Evolutionary conservation across 2,888 invertebrate species (phyloP), one percentile per base, ranked within the genome.

Genomic region (Luperina nickerlii): DNA sequence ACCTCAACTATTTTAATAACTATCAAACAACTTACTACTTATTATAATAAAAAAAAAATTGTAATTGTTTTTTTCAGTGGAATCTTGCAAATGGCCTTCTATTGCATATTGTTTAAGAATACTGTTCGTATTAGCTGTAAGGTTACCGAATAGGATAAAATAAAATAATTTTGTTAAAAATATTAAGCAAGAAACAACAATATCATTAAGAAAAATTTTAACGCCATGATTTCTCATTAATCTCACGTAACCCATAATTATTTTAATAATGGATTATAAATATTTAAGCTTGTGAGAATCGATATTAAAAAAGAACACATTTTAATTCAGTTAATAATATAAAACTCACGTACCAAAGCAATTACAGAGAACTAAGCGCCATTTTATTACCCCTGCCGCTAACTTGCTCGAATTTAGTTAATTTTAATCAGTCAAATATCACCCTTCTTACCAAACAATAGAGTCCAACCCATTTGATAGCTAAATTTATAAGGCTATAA

Each of bases 301-400:
- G 76, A 82, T 82, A 69, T 45, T 62, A 75, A 70, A 77, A 74
- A 85, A 75, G 67, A 73, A 84, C 72, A 79, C 81, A 79, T 76
- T 90, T 83, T 85, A 89, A 90, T 91, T 89, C 88, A 86, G 83
- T 85, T 84, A 87, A 87, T 89, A 88, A 87, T 89, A 92, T 90
- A 90, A 90, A 91, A 90, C 87, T 88, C 90, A 90, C 91, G 90
- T 91, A 91, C 84, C 83, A 84, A 91, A 87, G 88, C 90, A 92
- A 92, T 93, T 90, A 91, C 90, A 87, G 89, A 81, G 78, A 89
- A 87, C 89, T 89, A 90, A 92, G 91, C 90, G 91, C 88, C 90
- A 92, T 92, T 93, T 93, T 92, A 93, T 91, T 71, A 83, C 87
- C 77, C 83, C 79, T 76, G 85, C 89, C 87, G 85, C 82, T 88